Evolutionary conservation across 2,888 invertebrate species (phyloP).

Genomic region (Byasa hedistus): DNA sequence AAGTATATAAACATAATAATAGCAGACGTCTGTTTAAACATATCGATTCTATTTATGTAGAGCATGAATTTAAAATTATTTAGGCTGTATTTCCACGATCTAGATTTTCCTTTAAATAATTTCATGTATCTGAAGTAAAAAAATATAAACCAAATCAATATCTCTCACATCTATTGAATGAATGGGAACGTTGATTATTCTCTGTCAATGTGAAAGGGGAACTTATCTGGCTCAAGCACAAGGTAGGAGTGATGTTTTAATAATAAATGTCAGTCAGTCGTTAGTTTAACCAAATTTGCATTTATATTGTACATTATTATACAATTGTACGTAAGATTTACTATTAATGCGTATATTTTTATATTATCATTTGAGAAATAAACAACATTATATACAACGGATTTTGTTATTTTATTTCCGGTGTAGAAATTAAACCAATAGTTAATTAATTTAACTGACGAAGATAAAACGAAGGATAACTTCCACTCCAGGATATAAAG

Average conservation of each 20-base stretch:
- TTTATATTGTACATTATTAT: slow-evolving; percentile 32
- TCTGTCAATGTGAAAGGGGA: neutral
- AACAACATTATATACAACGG: slow-evolving; percentile 7
- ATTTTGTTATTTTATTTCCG: neutral
- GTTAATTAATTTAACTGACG: too few species aligned
- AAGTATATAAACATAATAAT: neutral
- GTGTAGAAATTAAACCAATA: too few species aligned
- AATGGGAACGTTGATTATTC: neutral
- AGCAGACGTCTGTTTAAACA: too few species aligned
- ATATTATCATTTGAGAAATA: slow-evolving; percentile 25
- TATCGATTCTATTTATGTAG: too few species aligned
- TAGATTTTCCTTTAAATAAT: too few species aligned
- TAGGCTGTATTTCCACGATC: too few species aligned
- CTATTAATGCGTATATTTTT: slow-evolving; percentile 10
- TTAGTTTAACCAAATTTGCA: slow-evolving; percentile 26
- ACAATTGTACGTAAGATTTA: slow-evolving; percentile 10
- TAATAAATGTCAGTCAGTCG: slow-evolving; percentile 28
- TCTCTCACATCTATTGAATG: too few species aligned
- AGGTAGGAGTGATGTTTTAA: neutral
- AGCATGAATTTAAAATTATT: too few species aligned
- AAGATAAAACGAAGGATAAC: too few species aligned
- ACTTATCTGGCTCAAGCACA: neutral
- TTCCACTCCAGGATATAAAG: too few species aligned
- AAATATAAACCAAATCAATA: too few species aligned
- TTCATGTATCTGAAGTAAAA: too few species aligned